phyloP scores from a whole-genome alignment of 2,113 vertebrate genomes.

The Blennius ocellaris region DNA sequence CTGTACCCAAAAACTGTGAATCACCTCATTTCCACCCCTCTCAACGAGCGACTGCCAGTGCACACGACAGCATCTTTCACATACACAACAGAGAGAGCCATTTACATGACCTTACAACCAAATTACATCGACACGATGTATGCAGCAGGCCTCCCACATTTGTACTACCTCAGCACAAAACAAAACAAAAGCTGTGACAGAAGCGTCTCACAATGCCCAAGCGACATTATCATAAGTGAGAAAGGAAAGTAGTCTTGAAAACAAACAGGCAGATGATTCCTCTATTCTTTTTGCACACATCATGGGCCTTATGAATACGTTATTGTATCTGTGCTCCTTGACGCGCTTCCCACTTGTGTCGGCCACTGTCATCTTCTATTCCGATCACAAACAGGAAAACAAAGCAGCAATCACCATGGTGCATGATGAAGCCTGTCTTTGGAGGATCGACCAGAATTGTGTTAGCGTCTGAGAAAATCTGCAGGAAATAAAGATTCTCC shows the following conservation, averaged over 20 bases:
- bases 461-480: conserved; percentile 63
- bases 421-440: conserved; percentile 71
- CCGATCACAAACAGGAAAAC: conserved; percentile 75
- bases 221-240: conserved; percentile 60
- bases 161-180: conserved; percentile 44
- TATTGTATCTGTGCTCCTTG: conserved; percentile 54
- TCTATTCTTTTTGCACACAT: conserved; percentile 50
- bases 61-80: not conserved
- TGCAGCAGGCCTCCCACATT: not conserved
- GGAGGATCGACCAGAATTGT: conserved; percentile 71
- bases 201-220: conserved; percentile 46
- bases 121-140: conserved; percentile 24
- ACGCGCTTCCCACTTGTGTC: conserved; percentile 54
- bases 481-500: conserved; percentile 68
- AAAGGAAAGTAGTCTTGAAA: conserved; percentile 52
- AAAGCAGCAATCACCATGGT: conserved; percentile 73
- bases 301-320: conserved; percentile 63
- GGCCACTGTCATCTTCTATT: conserved; percentile 69
- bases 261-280: conserved; percentile 62
- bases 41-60: not conserved
- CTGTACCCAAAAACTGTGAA: not conserved
- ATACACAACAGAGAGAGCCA: not conserved
- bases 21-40: conserved; percentile 9
- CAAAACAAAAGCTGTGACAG: conserved; percentile 46
- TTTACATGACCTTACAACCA: conserved; percentile 25